Percentiles rank a stretch among this genome's conserved stretches.
Conservation (phyloP, 2,888 invertebrate genomes). For the Priocnemis perturbator region DNA sequence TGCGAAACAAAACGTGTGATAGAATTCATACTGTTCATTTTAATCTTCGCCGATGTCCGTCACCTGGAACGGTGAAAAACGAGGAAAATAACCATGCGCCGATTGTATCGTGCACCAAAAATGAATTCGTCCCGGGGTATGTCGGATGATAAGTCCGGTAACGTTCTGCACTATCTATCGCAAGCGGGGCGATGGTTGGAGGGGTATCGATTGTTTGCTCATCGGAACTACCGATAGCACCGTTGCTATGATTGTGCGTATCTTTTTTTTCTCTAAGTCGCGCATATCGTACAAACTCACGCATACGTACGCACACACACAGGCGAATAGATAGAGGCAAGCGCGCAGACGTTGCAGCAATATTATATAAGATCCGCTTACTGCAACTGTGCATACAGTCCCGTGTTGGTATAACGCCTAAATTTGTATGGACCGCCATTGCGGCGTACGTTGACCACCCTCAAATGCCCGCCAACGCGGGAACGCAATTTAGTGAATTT, state of each 20-base stretch:
- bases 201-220: slow-evolving; percentile 49
- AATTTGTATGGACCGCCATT: neutral
- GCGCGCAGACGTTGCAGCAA: neutral
- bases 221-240: slow-evolving; percentile 44
- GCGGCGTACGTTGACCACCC: neutral
- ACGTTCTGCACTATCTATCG: slow-evolving; percentile 56
- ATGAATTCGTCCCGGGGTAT: too few relatives aligned
- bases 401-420: neutral
- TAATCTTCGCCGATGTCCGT: neutral
- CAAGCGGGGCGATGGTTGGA: slow-evolving; percentile 45
- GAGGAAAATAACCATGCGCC: slow-evolving; percentile 15
- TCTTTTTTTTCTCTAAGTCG: slow-evolving; percentile 26
- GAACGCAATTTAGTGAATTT: too few relatives aligned
- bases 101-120: too few relatives aligned
- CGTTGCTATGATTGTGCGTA: slow-evolving; percentile 44
- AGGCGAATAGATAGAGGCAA: neutral
- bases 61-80: neutral
- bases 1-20: too few relatives aligned
- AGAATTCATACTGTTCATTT: neutral
- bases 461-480: too few relatives aligned
- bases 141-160: too few relatives aligned
- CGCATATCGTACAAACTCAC: neutral
- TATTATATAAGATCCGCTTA: slow-evolving; percentile 5
- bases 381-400: slow-evolving; percentile 16
- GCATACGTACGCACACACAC: neutral